Percentiles rank a stretch among this genome's conserved stretches.
phyloP scores from a whole-genome alignment of 2,888 invertebrate genomes.

The Prenolepis imparis region DNA sequence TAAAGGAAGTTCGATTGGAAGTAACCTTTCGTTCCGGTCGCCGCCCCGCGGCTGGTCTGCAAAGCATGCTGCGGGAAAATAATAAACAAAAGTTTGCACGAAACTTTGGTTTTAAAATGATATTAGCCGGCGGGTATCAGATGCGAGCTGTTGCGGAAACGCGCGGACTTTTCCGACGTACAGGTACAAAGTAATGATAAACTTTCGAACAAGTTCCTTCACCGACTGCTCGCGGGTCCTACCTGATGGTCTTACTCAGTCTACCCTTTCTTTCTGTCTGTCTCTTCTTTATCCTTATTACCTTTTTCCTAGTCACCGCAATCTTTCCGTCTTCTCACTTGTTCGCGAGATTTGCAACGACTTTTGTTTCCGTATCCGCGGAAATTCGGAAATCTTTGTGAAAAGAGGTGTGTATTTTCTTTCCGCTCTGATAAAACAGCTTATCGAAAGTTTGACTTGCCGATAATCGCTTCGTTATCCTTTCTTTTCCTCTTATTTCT shows the following conservation, averaged over 20 bases:
- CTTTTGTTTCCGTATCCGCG: constrained; percentile 57
- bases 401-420: neutral
- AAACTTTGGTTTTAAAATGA: constrained; percentile 85
- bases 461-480: neutral
- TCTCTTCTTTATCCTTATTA: neutral
- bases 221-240: constrained; percentile 60
- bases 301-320: neutral
- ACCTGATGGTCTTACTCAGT: constrained; percentile 33
- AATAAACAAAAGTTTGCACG: constrained; percentile 83
- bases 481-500: neutral
- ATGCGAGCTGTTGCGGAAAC: constrained; percentile 52
- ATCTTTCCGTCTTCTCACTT: constrained; percentile 35
- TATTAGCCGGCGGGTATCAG: constrained; percentile 78
- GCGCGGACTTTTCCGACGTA: constrained; percentile 74
- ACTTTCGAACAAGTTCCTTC: constrained; percentile 81
- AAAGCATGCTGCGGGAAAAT: constrained; percentile 74
- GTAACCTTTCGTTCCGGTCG: constrained; percentile 37
- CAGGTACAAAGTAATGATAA: constrained; percentile 83
- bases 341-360: constrained; percentile 46
- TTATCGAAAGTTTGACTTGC: neutral
- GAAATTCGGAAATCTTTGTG: constrained; percentile 56
- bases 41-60: constrained; percentile 18
- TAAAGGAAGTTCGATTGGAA: constrained; percentile 74
- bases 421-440: neutral
- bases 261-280: constrained; percentile 49